Conservation (phyloP, 1,140 invertebrate genomes). For the Oreohelix idahoensis region DNA sequence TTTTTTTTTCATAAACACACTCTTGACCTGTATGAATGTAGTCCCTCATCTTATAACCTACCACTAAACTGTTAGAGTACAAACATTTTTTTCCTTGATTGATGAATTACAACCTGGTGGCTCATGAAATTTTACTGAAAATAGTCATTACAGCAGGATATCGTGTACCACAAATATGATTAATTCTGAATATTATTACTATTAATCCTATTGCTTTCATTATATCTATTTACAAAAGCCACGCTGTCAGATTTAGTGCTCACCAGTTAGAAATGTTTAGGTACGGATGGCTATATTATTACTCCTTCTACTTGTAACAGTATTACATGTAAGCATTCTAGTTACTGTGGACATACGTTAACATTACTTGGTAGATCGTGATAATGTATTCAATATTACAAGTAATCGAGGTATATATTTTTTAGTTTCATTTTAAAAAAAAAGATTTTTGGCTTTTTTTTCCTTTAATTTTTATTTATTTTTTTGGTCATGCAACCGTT, state of each 20-base stretch:
- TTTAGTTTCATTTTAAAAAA: not conserved
- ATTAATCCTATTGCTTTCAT: not conserved
- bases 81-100: too few species aligned
- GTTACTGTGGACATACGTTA: constrained; percentile 15
- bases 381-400: constrained; percentile 31
- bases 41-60: too few species aligned
- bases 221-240: not conserved
- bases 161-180: not conserved
- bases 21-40: too few species aligned
- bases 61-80: too few species aligned
- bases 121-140: not conserved
- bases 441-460: not conserved
- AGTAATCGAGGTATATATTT: constrained; percentile 21
- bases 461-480: not conserved
- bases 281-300: not conserved
- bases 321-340: constrained; percentile 26
- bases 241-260: not conserved
- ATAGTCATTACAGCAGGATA: not conserved
- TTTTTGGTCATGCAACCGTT: constrained; percentile 32
- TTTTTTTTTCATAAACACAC: too few species aligned
- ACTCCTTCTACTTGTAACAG: not conserved
- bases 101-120: too few species aligned
- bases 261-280: constrained; percentile 1
- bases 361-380: constrained; percentile 12
- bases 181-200: not conserved